A percentile compares a stretch with the other conserved stretches of the same genome.
These are phyloP conservation scores for Dendrolimus kikuchii DNA, from an alignment of 1,140 invertebrate species.

Conservation along the genomic window DNA sequence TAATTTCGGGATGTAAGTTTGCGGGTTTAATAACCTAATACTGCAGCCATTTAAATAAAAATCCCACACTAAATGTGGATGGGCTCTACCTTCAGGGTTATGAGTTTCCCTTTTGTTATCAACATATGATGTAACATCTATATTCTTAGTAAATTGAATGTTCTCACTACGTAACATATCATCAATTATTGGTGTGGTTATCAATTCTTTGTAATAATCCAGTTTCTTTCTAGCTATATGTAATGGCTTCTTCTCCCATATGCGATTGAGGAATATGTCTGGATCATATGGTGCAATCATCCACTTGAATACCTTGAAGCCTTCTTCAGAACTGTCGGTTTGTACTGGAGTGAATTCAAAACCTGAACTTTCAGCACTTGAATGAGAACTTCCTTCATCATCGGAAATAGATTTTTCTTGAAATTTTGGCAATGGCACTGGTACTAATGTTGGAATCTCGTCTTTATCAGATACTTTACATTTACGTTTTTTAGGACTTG, in stretches of 20 bases:
- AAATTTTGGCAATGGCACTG: conserved; percentile 7
- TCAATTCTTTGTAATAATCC: conserved; percentile 81
- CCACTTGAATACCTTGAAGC: conserved; percentile 78
- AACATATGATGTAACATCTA: conserved; percentile 91
- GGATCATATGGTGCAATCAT: conserved; percentile 78
- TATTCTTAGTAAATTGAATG: conserved; percentile 87
- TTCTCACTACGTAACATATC: conserved; percentile 82
- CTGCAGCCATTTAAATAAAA: conserved; percentile 93
- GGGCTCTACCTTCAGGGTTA: conserved; percentile 84
- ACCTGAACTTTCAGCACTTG: conserved; percentile 21
- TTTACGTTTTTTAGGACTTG: conserved; percentile 7
- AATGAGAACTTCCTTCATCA: conserved; percentile 23
- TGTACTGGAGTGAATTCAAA: conserved; percentile 58
- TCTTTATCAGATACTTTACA: conserved; percentile 25
- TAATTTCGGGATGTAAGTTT: conserved; percentile 80
- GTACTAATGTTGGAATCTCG: conserved; percentile 31
- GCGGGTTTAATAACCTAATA: conserved; percentile 94
- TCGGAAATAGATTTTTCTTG: conserved; percentile 7
- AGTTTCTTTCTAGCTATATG: conserved; percentile 78
- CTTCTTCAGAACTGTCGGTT: conserved; percentile 74
- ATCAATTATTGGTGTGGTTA: conserved; percentile 85
- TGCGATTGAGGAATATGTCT: conserved; percentile 77
- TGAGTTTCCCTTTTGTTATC: conserved; percentile 87
- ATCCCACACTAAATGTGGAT: conserved; percentile 91
- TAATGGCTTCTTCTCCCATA: conserved; percentile 88